Base-by-base conservation (phyloP, 92 coral and sea anemone genomes). In the Epizoanthus fatuus region DNA sequence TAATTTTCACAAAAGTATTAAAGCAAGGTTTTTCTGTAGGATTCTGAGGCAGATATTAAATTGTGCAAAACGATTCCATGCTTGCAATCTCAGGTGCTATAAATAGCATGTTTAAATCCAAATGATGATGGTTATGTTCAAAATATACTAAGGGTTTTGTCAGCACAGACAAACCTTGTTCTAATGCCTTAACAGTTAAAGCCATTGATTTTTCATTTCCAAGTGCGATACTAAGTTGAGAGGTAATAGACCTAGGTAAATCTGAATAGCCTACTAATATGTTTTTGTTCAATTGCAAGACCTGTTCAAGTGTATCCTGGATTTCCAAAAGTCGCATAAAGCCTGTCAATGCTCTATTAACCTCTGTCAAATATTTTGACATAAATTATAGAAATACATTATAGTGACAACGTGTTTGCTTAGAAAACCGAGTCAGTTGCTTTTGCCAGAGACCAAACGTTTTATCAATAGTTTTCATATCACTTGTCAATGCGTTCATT, bases 121-220 rank as follows among this genome's bases (percentile, higher is more conserved):
- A 55, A 35, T 64, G 7, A 8, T 39, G 4, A 6, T 74, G 42
- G 5, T 75, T 15, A 60, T 75, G 88, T 75, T 88, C 81, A 40
- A 75, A 32, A 44, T 88, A 85, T 9, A 63, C 25, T 19, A 63
- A 35, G 3, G 91, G 87, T 19, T 62, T 83, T 5, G 82, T 40
- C 12, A 90, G 57, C 7, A 90, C 44, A n/a, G 90, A 81, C 8
- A 72, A 79, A 52, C 93, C 90, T 39, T 86, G 67, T n/a, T 79
- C 65, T 2, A 89, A 25, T 16, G 87, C 87, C 8, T 69, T 57
- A 4, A 47, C 51, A 2, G 93, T 86, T 54, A 35, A 55, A 5
- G 25, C 16, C 75, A 89, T 57, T 44, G 83, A 14, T 1, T 84
- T 39, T 14, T 74, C 47, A 15, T 59, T 17, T 1, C 49, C 45